Percentiles rank a stretch among this genome's conserved stretches.
Evolutionary conservation across 2,797 vertebrate species (phyloP).

Genomic region (Gymnocypris eckloni): DNA sequence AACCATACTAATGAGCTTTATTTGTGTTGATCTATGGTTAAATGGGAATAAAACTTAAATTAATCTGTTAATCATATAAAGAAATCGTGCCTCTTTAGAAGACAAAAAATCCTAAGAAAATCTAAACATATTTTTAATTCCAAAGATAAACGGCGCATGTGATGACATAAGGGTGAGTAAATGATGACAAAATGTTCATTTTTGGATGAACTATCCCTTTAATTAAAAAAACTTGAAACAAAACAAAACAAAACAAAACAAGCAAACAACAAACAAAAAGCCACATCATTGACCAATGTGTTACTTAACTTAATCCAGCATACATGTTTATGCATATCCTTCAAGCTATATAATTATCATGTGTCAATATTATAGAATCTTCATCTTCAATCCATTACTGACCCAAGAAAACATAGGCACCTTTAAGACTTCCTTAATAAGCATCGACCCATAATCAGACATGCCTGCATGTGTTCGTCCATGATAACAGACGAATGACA

Average conservation of each 20-base stretch:
- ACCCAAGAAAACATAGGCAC: conserved; percentile 3
- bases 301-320: conserved; percentile 8
- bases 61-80: background rate
- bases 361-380: background rate
- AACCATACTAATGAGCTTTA: background rate
- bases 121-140: background rate
- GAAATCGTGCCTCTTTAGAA: background rate
- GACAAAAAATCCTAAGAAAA: background rate
- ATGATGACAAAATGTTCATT: background rate
- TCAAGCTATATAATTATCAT: background rate
- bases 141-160: background rate
- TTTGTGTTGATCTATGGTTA: background rate
- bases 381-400: background rate
- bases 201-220: conserved; percentile 7
- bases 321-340: conserved; percentile 16
- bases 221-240: no score
- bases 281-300: background rate
- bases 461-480: conserved; percentile 1
- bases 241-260: no score
- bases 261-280: background rate
- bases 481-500: conserved; percentile 13
- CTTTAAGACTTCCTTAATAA: conserved; percentile 4
- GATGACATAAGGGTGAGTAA: background rate
- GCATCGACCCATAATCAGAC: background rate
- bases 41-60: background rate